These are phyloP conservation scores for Drosophila subsilvestris DNA, from an alignment of 2,888 invertebrate genomes.

Conservation along the genomic window DNA sequence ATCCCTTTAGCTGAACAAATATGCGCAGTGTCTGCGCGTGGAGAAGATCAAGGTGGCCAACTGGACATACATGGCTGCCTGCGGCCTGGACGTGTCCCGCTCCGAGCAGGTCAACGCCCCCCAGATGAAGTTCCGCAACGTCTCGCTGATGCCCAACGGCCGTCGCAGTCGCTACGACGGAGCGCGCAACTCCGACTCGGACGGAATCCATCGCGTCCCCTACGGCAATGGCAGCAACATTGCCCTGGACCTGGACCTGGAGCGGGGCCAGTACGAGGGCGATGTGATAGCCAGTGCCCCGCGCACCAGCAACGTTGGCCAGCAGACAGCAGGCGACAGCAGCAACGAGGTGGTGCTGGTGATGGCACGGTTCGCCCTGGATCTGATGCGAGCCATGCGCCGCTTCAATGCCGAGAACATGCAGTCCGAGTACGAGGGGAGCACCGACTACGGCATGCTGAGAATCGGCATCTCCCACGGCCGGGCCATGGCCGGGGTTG, in stretches of 20 bases:
- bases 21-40: slow-evolving; percentile 87
- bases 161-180: slow-evolving; percentile 77
- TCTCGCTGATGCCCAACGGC: slow-evolving; percentile 81
- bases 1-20: slow-evolving; percentile 86
- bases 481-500: slow-evolving; percentile 96
- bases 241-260: slow-evolving; percentile 63
- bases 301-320: slow-evolving; percentile 32
- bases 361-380: slow-evolving; percentile 89
- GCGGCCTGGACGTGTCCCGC: slow-evolving; percentile 92
- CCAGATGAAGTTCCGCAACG: slow-evolving; percentile 74
- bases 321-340: slow-evolving; percentile 11
- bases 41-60: slow-evolving; percentile 99
- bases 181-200: slow-evolving; percentile 46
- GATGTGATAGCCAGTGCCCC: slow-evolving; percentile 50
- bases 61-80: slow-evolving; percentile 98
- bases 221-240: slow-evolving; percentile 64
- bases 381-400: slow-evolving; percentile 88
- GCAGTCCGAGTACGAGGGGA: slow-evolving; percentile 84
- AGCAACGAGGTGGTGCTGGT: slow-evolving; percentile 85
- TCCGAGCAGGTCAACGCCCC: slow-evolving; percentile 85
- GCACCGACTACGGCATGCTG: slow-evolving; percentile 80
- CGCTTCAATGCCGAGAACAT: slow-evolving; percentile 87
- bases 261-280: slow-evolving; percentile 76
- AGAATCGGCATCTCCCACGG: slow-evolving; percentile 93
- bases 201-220: slow-evolving; percentile 61